A percentile compares a stretch with the other conserved stretches of the same genome.
These are phyloP conservation scores for Thamnophis elegans DNA, from an alignment of 2,797 vertebrate genomes.

Conservation along the genomic window DNA sequence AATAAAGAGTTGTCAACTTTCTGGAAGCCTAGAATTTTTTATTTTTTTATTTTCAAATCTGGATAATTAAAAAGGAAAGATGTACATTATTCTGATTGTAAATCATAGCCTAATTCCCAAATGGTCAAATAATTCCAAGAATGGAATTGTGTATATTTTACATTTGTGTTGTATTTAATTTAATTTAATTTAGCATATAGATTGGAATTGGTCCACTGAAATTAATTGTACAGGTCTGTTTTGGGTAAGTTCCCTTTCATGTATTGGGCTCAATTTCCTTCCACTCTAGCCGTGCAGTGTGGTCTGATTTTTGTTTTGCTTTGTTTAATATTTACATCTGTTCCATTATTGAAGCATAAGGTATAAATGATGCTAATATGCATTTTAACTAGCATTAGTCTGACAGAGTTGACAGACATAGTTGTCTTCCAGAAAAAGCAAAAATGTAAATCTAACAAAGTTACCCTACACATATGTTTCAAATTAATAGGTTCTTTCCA, in stretches of 20 bases:
- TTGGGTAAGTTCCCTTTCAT: background rate
- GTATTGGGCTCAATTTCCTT: background rate
- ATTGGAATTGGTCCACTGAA: background rate
- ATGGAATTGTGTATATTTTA: background rate
- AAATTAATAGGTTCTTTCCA: background rate
- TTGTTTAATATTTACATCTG: background rate
- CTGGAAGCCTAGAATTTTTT: conserved; percentile 47
- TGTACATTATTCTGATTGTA: background rate
- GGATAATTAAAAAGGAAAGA: background rate
- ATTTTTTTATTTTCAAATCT: conserved; percentile 51
- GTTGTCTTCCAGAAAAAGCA: background rate
- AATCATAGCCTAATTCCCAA: background rate
- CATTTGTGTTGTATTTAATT: background rate
- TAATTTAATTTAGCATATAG: background rate
- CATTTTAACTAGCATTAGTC: background rate
- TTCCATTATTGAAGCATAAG: background rate
- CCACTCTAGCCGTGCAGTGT: background rate
- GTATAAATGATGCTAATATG: conserved; percentile 1
- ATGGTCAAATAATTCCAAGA: background rate
- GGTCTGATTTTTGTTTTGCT: background rate
- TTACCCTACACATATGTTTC: background rate
- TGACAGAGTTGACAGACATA: background rate
- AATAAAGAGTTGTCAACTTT: conserved; percentile 61
- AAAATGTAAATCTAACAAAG: background rate
- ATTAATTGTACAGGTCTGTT: background rate